Percentiles rank a stretch among this genome's conserved stretches.
Evolutionary conservation across 2,888 invertebrate genomes (phyloP).

Genomic region (Synergus umbraculus): DNA sequence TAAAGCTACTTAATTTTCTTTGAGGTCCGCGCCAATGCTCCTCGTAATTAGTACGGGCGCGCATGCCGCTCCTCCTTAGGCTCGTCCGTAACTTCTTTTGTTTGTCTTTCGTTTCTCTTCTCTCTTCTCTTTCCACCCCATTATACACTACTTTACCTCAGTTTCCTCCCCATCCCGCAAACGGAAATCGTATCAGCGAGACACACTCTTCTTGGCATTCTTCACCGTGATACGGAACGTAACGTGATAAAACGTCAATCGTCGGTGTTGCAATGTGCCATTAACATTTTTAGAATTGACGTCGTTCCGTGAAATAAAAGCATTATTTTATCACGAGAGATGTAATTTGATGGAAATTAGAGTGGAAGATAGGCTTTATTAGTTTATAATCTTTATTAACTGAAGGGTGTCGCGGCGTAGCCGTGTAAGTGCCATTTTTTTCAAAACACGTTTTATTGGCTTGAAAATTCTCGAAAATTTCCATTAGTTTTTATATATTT

Average conservation of each 20-base stretch:
- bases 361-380: background rate
- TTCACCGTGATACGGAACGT: slow-evolving; percentile 23
- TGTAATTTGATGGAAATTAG: background rate
- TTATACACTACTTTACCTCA: slow-evolving; percentile 58
- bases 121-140: slow-evolving; percentile 59
- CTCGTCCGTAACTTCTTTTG: slow-evolving; percentile 54
- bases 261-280: slow-evolving; percentile 38
- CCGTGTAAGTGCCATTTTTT: too few relatives aligned
- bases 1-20: slow-evolving; percentile 74
- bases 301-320: slow-evolving; percentile 15
- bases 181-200: slow-evolving; percentile 24
- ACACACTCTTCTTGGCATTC: slow-evolving; percentile 36
- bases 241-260: slow-evolving; percentile 41
- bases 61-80: slow-evolving; percentile 63
- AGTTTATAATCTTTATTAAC: background rate
- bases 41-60: slow-evolving; percentile 73
- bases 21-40: slow-evolving; percentile 60
- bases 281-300: slow-evolving; percentile 36
- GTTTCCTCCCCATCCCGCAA: slow-evolving; percentile 43
- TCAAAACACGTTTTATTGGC: too few relatives aligned
- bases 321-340: background rate
- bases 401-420: too few relatives aligned
- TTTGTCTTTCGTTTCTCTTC: slow-evolving; percentile 58
- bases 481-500: too few relatives aligned
- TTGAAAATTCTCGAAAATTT: too few relatives aligned